phyloP scores from a whole-genome alignment of 2,888 invertebrate genomes.

The Habrosyne pyritoides region DNA sequence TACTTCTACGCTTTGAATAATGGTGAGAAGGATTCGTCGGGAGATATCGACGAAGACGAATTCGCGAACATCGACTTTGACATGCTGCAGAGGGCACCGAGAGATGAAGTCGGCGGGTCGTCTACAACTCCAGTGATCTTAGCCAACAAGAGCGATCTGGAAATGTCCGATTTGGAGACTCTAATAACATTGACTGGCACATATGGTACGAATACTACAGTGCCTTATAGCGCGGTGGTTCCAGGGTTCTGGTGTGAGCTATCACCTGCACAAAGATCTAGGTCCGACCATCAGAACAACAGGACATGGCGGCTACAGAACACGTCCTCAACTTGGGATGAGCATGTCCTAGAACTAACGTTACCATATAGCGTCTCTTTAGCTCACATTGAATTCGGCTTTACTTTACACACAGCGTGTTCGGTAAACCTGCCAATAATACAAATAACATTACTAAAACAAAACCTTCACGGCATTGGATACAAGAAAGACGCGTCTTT shows the following conservation, averaged over 20 bases:
- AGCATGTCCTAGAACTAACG: slow-evolving; percentile 95
- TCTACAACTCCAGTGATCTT: slow-evolving; percentile 66
- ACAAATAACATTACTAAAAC: slow-evolving; percentile 86
- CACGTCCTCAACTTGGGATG: slow-evolving; percentile 95
- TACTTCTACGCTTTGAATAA: slow-evolving; percentile 92
- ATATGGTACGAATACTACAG: slow-evolving; percentile 83
- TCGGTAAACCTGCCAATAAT: slow-evolving; percentile 90
- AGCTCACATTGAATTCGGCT: slow-evolving; percentile 96
- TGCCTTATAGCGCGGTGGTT: slow-evolving; percentile 92
- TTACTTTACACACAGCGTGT: slow-evolving; percentile 90
- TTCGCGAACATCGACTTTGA: slow-evolving; percentile 76
- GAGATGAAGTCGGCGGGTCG: slow-evolving; percentile 61
- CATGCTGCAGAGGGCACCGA: slow-evolving; percentile 69
- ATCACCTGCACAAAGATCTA: slow-evolving; percentile 94
- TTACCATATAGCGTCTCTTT: slow-evolving; percentile 90
- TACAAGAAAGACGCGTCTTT: slow-evolving; percentile 79
- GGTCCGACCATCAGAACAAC: slow-evolving; percentile 94
- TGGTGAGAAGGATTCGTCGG: slow-evolving; percentile 87
- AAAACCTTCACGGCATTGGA: slow-evolving; percentile 84
- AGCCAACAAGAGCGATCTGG: slow-evolving; percentile 84
- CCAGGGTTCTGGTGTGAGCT: slow-evolving; percentile 97
- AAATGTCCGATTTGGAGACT: slow-evolving; percentile 84
- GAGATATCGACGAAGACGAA: slow-evolving; percentile 89
- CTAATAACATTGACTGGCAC: slow-evolving; percentile 90
- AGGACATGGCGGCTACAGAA: slow-evolving; percentile 95